Base-by-base conservation (phyloP, 2,888 invertebrate genomes). In the Myopa testacea region DNA sequence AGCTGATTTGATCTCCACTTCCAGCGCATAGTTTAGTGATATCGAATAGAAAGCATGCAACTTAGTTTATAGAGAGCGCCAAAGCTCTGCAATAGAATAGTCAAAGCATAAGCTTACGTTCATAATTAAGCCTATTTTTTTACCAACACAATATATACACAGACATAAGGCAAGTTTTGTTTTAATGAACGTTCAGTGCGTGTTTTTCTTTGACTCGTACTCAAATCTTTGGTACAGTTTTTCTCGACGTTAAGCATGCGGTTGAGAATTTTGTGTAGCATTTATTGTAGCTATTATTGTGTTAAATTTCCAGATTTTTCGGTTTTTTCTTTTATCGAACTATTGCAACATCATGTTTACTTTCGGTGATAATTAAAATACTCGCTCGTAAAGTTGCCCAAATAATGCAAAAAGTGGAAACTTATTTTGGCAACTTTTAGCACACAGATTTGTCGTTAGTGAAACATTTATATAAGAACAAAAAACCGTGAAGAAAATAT, bases 31-130 rank as follows among this genome's bases (percentile, higher is more conserved):
- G 76, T 62, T 75, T 26, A 26, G 26, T 26, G 26, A 26, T 2
- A 26, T 26, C 65, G 58, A 50, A 58, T 77, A 73, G 63, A 50
- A 38, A 19, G 68, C 69, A 78, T 72, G 60, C n/a, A 68, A 34
- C 7, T 60, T 67, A 73, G 45, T 67, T 60, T 38, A 68, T 26
- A 60, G 40, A 58, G 7, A 38, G 19, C 73, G 73, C 72, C 79
- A 62, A 55, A 55, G 55, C n/a, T 55, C 78, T 82, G 81, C 80
- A 26, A 78, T 80, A 81, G 80, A 78, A 79, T 77, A 81, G 77
- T 40, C 4, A 34, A 62, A 65, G 65, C 60, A 10, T 6, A 40
- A 40, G 40, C 40, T 4, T 45, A n/a, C 40, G 38, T 68, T 4
- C 37, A 38, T 45, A 10, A 52, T 26, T 16, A 52, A 70, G 34